Evolutionary conservation across 1,140 invertebrate species (phyloP).

Genomic region (Sminthurides bifidus): DNA sequence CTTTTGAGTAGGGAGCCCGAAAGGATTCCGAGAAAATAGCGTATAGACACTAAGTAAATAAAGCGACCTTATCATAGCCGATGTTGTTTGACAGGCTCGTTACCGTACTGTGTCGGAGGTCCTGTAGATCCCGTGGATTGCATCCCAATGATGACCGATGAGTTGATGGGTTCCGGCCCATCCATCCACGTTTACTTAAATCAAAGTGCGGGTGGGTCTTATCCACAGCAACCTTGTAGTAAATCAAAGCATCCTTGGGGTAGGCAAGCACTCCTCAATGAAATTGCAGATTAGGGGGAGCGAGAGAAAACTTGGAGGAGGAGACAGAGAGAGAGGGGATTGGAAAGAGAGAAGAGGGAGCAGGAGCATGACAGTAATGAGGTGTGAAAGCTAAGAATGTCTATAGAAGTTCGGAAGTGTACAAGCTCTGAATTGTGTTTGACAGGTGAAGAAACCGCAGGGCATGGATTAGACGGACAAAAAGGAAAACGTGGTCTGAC

Average conservation of each 20-base stretch:
- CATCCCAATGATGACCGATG: slow-evolving; percentile 3
- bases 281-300: neutral
- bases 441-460: neutral
- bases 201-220: slow-evolving; percentile 21
- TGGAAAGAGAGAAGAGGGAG: no score
- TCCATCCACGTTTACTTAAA: slow-evolving; percentile 30
- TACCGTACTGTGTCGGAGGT: slow-evolving; percentile 17
- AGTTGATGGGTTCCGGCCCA: neutral
- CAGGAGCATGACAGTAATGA: no score
- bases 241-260: neutral
- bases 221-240: neutral
- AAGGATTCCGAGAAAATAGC: no score
- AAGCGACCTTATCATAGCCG: slow-evolving; percentile 3
- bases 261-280: neutral
- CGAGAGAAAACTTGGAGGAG: neutral
- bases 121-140: neutral
- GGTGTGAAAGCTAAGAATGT: no score
- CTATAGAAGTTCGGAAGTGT: no score
- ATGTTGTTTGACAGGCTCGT: slow-evolving; percentile 16
- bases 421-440: neutral
- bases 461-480: neutral
- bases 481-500: neutral
- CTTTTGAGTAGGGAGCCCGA: no score
- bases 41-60: no score
- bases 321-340: no score